These are phyloP conservation scores for Sula dactylatra DNA, from an alignment of 2,113 vertebrate species.

Conservation along the genomic window DNA sequence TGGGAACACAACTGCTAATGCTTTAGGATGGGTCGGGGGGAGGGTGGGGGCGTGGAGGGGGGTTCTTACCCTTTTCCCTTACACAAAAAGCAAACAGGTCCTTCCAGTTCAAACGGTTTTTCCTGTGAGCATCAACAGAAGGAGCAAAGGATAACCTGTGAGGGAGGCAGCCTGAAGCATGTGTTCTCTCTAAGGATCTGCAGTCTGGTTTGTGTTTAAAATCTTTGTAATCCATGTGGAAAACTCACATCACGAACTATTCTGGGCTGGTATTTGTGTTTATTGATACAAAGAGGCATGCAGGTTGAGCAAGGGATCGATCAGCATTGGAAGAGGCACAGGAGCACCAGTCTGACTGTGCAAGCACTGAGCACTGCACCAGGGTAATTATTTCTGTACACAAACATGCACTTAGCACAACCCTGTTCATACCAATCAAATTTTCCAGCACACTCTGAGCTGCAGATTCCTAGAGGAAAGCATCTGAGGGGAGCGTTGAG, in stretches of 20 bases:
- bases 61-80: neutral
- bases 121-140: neutral
- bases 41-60: too few relatives aligned
- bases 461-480: neutral
- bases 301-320: neutral
- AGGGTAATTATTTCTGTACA: neutral
- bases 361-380: neutral
- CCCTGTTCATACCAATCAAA: too few relatives aligned
- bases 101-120: neutral
- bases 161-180: neutral
- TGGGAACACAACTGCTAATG: neutral
- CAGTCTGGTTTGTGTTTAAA: neutral
- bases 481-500: accelerated
- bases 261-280: neutral
- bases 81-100: neutral
- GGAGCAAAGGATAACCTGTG: neutral
- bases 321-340: neutral
- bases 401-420: neutral
- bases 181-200: neutral
- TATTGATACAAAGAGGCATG: neutral
- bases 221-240: neutral
- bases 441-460: neutral
- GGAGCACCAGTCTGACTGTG: neutral
- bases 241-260: neutral
- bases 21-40: neutral